Conservation (phyloP, 2,113 vertebrate genomes). For the Ictalurus furcatus region DNA sequence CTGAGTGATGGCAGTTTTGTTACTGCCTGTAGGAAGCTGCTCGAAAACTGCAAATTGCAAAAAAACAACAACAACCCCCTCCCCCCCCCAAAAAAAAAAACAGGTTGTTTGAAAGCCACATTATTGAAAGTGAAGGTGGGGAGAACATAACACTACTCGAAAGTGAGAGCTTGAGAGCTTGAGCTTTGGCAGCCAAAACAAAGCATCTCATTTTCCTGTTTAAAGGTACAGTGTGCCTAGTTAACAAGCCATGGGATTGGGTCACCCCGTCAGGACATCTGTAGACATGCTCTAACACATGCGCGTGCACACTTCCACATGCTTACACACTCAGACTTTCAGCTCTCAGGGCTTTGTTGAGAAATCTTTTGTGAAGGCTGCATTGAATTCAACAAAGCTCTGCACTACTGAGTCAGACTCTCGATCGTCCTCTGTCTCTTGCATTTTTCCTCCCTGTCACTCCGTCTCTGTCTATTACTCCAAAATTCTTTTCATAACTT, state of each 20-base stretch:
- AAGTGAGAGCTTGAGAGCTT: conserved; percentile 67
- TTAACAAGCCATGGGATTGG: conserved; percentile 71
- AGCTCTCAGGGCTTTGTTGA: conserved; percentile 69
- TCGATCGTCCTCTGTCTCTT: background rate
- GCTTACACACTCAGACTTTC: conserved; percentile 27
- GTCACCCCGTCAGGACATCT: conserved; percentile 50
- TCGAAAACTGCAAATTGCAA: background rate
- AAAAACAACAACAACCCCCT: too few relatives aligned
- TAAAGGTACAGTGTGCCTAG: conserved; percentile 51
- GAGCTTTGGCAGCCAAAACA: conserved; percentile 62
- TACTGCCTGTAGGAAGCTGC: conserved; percentile 1
- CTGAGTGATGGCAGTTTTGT: conserved; percentile 43
- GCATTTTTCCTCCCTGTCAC: conserved; percentile 11
- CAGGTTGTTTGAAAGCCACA: background rate
- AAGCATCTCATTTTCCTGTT: conserved; percentile 64
- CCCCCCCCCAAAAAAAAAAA: too few relatives aligned
- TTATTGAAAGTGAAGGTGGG: background rate
- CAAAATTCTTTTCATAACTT: conserved; percentile 12
- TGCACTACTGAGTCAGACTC: conserved; percentile 59
- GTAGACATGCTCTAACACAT: conserved; percentile 33
- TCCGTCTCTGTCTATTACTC: background rate
- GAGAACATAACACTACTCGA: conserved; percentile 16
- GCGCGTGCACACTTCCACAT: background rate
- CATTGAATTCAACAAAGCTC: conserved; percentile 69
- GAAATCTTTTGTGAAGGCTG: conserved; percentile 67